Evolutionary conservation across 2,113 vertebrate species (phyloP).

Genomic region (Myotis brandtii): DNA sequence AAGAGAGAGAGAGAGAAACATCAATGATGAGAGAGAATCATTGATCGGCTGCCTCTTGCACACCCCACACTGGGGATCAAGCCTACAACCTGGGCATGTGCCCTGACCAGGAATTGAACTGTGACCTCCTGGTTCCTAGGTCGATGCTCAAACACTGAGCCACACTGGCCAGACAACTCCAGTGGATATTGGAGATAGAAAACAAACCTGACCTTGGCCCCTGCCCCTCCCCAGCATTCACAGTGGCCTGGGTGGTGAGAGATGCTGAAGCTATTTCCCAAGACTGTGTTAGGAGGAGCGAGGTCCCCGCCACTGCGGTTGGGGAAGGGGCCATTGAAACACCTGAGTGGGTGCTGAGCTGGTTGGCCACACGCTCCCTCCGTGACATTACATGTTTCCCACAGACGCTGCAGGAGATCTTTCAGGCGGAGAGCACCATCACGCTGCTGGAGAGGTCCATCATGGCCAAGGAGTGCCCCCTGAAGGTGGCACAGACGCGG

Average conservation of each 20-base stretch:
- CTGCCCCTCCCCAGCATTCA: fast-evolving
- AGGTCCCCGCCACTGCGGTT: not conserved
- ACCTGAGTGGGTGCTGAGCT: not conserved
- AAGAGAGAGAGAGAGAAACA: too few relatives aligned
- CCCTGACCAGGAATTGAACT: too few relatives aligned
- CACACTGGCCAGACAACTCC: not conserved
- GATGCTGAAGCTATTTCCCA: not conserved
- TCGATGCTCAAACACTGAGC: too few relatives aligned
- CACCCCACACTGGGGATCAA: too few relatives aligned
- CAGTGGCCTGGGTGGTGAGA: not conserved
- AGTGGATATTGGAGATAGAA: not conserved
- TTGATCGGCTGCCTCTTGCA: too few relatives aligned
- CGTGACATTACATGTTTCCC: not conserved
- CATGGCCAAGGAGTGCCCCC: constrained; percentile 82
- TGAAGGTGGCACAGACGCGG: constrained; percentile 84
- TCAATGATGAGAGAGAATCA: too few relatives aligned
- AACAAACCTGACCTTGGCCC: not conserved
- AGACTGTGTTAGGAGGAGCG: not conserved
- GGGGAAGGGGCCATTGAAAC: too few relatives aligned
- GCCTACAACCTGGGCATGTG: too few relatives aligned
- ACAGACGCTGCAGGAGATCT: constrained; percentile 86
- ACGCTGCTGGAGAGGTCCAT: constrained; percentile 83
- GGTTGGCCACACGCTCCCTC: not conserved
- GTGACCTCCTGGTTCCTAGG: too few relatives aligned
- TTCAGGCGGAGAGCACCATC: constrained; percentile 87